A percentile compares a stretch with the other conserved stretches of the same genome.
These are phyloP conservation scores for Pasiphila rectangulata DNA, from an alignment of 2,888 invertebrate genomes.

Conservation along the genomic window DNA sequence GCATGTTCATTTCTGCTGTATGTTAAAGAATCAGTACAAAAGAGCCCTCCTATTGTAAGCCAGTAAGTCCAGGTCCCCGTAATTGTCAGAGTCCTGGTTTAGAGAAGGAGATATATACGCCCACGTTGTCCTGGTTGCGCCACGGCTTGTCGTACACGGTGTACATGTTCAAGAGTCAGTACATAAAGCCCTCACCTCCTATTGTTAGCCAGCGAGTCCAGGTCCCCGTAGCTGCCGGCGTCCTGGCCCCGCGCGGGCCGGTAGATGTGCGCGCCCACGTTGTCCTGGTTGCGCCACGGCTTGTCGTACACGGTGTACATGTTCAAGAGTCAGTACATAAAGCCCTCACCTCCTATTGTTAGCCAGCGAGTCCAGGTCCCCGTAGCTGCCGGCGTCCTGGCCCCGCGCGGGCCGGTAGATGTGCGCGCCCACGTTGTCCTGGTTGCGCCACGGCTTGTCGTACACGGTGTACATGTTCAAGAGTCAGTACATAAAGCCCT, in stretches of 20 bases:
- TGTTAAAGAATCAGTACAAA: background rate
- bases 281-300: conserved; percentile 96
- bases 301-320: too few relatives aligned
- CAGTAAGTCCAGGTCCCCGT: conserved; percentile 94
- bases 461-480: too few relatives aligned
- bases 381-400: conserved; percentile 94
- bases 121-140: conserved; percentile 93
- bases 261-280: conserved; percentile 93
- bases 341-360: conserved; percentile 90
- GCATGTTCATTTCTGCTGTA: too few relatives aligned
- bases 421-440: conserved; percentile 91
- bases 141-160: conserved; percentile 99
- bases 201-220: conserved; percentile 93
- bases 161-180: background rate
- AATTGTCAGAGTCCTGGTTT: conserved; percentile 93
- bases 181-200: conserved; percentile 82
- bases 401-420: conserved; percentile 95
- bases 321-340: background rate
- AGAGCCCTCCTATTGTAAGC: conserved; percentile 89
- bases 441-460: conserved; percentile 98
- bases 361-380: conserved; percentile 93
- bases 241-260: conserved; percentile 94
- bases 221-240: conserved; percentile 94
- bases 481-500: conserved; percentile 40
- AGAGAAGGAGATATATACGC: conserved; percentile 94